Base-by-base conservation (phyloP, 1,140 invertebrate genomes). In the Ridgeia piscesae region DNA sequence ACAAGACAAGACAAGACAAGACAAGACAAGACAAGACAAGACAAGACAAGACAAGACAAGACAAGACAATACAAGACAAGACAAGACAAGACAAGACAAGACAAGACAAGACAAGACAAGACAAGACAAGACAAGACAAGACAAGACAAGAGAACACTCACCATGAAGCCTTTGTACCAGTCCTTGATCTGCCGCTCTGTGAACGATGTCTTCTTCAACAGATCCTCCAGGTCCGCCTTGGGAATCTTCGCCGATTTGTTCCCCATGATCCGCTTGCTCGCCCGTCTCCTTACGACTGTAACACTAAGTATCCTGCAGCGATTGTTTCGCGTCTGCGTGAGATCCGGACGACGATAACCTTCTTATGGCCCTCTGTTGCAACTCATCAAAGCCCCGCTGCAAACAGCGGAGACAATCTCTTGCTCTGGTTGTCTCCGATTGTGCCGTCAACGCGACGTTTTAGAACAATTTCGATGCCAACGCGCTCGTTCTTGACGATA, bases 111-210 rank as follows among this genome's bases (percentile, higher is more conserved):
- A n/a, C n/a, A n/a, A n/a, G n/a, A n/a, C n/a, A n/a, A n/a, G n/a
- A n/a, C n/a, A n/a, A n/a, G n/a, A n/a, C n/a, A n/a, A n/a, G n/a
- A n/a, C n/a, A n/a, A 50, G 48, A 89, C 34, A 33, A 34, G n/a
- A 89, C 89, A 33, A 34, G 11, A 88, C 27, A 88, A 42, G 35
- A 92, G 34, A 33, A 11, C 31, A 92, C 92, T 95, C 94, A 96
- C 96, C 95, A 96, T 96, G 92, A 96, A 96, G 34, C 96, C 96
- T 93, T 95, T 94, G 93, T 96, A 96, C 96, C 96, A 96, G 93
- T 96, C 95, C 92, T 96, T 95, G 58, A 96, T 96, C 93, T 96
- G 95, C 89, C 94, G 93, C 92, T 96, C 95, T 77, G 95, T 95
- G 93, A 96, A 96, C 88, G 95, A 95, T 58, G 96, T 96, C 92